Percentiles rank a stretch among this genome's conserved stretches.
Conservation (phyloP, 2,113 vertebrate genomes). For the Talpa occidentalis region DNA sequence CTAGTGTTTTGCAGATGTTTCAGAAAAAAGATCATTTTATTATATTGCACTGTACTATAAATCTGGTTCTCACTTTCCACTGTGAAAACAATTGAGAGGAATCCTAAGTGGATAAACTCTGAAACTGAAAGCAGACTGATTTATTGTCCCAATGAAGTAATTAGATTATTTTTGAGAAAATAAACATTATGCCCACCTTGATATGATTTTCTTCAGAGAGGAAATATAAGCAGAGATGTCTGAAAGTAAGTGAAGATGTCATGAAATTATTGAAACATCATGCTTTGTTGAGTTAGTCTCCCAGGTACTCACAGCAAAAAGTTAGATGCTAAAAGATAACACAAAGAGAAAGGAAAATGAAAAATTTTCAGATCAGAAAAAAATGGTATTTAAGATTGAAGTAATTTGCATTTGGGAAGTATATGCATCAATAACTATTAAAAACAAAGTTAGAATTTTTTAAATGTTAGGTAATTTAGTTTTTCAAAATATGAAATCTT, state of each 20-base stretch:
- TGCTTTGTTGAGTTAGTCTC: not conserved
- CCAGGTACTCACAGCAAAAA: not conserved
- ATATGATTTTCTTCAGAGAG: slow-evolving; percentile 33
- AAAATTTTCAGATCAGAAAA: not conserved
- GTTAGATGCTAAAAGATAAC: not conserved
- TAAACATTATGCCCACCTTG: not conserved
- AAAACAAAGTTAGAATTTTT: not conserved
- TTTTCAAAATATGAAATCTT: not conserved
- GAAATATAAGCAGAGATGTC: not conserved
- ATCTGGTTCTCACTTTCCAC: not conserved
- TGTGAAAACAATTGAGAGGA: not conserved
- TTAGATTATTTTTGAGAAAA: slow-evolving; percentile 14
- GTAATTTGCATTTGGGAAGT: not conserved
- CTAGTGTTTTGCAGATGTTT: slow-evolving; percentile 41
- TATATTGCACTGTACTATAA: not conserved
- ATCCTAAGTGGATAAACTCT: slow-evolving; percentile 19
- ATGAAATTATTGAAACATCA: slow-evolving; percentile 13
- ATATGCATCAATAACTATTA: not conserved
- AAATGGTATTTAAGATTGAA: not conserved
- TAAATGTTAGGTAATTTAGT: not conserved
- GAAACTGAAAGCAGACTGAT: not conserved
- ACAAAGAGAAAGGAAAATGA: not conserved
- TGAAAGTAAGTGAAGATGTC: not conserved
- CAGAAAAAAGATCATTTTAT: slow-evolving; percentile 68
- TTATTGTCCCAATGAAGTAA: not conserved